A percentile compares a stretch with the other conserved stretches of the same genome.
Evolutionary conservation across 2,888 invertebrate species (phyloP).

Genomic region (Tinea semifulvella): DNA sequence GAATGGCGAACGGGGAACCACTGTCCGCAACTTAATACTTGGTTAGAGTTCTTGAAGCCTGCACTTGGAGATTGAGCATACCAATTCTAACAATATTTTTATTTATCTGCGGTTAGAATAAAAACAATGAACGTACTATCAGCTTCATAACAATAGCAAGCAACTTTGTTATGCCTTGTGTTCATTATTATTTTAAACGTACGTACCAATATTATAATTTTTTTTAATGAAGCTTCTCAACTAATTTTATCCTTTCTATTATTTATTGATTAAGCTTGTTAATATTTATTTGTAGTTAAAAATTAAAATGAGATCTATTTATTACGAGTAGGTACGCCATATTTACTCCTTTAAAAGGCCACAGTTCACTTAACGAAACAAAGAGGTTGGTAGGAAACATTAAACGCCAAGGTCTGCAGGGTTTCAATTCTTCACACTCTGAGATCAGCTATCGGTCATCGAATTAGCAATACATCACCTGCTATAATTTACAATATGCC

Average conservation of each 20-base stretch:
- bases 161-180: too few relatives aligned
- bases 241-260: too few relatives aligned
- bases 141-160: too few relatives aligned
- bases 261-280: too few relatives aligned
- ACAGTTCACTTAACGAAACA: conserved; percentile 19
- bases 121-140: background rate
- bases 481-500: background rate
- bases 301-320: too few relatives aligned
- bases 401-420: conserved; percentile 30
- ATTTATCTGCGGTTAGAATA: background rate
- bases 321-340: background rate
- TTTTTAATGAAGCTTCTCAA: background rate
- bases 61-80: background rate
- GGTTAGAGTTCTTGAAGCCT: too few relatives aligned
- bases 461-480: background rate
- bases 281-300: too few relatives aligned
- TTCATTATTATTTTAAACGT: too few relatives aligned
- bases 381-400: conserved; percentile 31
- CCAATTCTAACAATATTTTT: background rate
- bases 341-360: background rate
- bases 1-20: background rate
- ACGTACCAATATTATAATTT: background rate
- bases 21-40: too few relatives aligned
- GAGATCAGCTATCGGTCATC: conserved; percentile 3
- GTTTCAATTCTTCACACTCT: conserved; percentile 1